Base-by-base conservation (phyloP, 2,113 vertebrate species). In the Calidris pugnax region DNA sequence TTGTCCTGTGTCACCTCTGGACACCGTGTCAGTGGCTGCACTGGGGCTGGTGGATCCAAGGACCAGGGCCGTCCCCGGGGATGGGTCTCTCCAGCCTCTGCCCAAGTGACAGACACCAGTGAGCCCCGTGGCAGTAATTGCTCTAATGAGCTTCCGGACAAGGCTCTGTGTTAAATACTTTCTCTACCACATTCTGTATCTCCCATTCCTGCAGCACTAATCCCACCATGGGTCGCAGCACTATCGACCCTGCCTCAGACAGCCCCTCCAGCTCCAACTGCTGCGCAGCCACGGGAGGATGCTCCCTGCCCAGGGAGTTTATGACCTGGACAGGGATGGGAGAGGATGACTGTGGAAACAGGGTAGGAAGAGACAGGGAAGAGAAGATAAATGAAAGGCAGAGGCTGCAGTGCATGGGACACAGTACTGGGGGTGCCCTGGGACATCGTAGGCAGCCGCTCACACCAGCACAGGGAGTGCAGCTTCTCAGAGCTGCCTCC, bases 1-100 rank as follows among this genome's bases (percentile, higher is more conserved):
- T 30, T 37, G 60, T 28, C 37, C 50, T 4, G 13, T 7, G 55
- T 9, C 60, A 15, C 48, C 18, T 27, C 48, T 27, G 3, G 1
- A 8, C 0, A 0, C 5, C 3, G 1, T 3, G n/a, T 19, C 48
- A 7, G 2, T 8, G 13, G 6, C 37, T 3, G 35, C 32, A 4
- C 14, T 37, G 12, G 64, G 11, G 3, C n/a, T 21, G 3, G 62
- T 41, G 35, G 22, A 9, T 5, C 35, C 43, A 2, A 0, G 4
- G 74, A 17, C 10, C 2, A 1, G 62, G 14, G 51, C 59, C 17
- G 48, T 9, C 43, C 47, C 37, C 3, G 7, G 35, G 30, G 15
- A 35, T 0, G 9, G 45, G 51, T 74, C 45, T 47, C 50, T 45
- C 56, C 53, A 20, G 20, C 26, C 47, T 28, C 37, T 53, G 55